phyloP scores from a whole-genome alignment of 1,140 invertebrate species.

The Aphelinus atriplicis region DNA sequence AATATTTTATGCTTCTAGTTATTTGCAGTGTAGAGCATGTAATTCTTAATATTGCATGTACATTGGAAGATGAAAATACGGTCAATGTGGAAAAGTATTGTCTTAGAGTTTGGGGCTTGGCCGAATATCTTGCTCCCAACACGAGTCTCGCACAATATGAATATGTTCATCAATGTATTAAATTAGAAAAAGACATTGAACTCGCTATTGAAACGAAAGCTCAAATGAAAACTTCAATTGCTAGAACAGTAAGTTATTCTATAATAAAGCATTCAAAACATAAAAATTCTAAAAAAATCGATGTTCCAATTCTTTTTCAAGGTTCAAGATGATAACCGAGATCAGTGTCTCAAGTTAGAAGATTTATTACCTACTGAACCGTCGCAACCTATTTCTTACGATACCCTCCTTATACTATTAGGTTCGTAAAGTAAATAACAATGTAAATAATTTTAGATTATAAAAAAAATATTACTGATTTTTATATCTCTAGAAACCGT shows the following conservation, averaged over 20 bases:
- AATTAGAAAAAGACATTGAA: slow-evolving; percentile 89
- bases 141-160: slow-evolving; percentile 86
- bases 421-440: slow-evolving; percentile 62
- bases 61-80: slow-evolving; percentile 76
- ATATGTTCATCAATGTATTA: slow-evolving; percentile 93
- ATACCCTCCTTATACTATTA: slow-evolving; percentile 81
- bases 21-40: slow-evolving; percentile 87
- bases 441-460: neutral
- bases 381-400: slow-evolving; percentile 77
- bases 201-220: slow-evolving; percentile 77
- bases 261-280: neutral
- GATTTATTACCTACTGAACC: slow-evolving; percentile 80
- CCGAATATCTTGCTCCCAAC: slow-evolving; percentile 80
- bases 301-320: slow-evolving; percentile 43
- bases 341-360: slow-evolving; percentile 75
- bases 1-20: slow-evolving; percentile 68
- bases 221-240: slow-evolving; percentile 72
- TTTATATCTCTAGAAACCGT: slow-evolving; percentile 73
- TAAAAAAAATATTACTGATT: neutral
- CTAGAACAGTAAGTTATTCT: slow-evolving; percentile 72
- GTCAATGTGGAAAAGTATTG: slow-evolving; percentile 74
- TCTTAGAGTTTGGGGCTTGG: slow-evolving; percentile 81
- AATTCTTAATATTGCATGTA: slow-evolving; percentile 86
- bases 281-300: neutral
- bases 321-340: slow-evolving; percentile 79